Base-by-base conservation (phyloP, 2,888 invertebrate species). In the Eilema caniola region DNA sequence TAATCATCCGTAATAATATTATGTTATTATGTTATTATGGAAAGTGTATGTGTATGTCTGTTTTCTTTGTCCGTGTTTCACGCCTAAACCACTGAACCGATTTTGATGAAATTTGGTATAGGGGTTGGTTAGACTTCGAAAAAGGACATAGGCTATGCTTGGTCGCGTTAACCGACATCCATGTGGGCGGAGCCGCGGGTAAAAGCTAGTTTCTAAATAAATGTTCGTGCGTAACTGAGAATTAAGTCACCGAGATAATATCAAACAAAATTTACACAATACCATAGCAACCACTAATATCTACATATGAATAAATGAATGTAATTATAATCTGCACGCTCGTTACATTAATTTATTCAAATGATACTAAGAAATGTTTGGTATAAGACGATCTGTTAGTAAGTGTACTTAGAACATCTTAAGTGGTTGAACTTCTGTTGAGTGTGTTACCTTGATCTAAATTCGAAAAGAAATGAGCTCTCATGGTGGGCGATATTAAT, bases 381-480 rank as follows among this genome's bases (percentile, higher is more conserved):
- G 24, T n/a, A 69, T 8, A 59, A 72, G 57, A 62, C 71, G 62
- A 47, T 67, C 72, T 79, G 71, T 73, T 31, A 66, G 72, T 70
- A 65, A 73, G 23, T 67, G 76, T 82, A 76, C 77, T 70, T 78
- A 66, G 71, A 70, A 69, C 71, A 73, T 80, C 77, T 64, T 67
- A 62, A 67, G 67, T 76, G 72, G 77, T 77, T 75, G 79, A 84
- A 86, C 85, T 86, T 85, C 41, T 73, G 68, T 75, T 81, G 69
- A 79, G 70, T 67, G 73, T 70, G 69, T 83, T 68, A 71, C 90
- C 90, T 90, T 90, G 90, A 79, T 84, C 89, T 78, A 87, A 84
- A 86, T 89, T 82, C 69, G 76, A 80, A 78, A 82, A 82, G 57
- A 78, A 80, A 80, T 72, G 23, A 80, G 79, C 72, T 81, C 78